Evolutionary conservation across 2,888 invertebrate species (phyloP).

Genomic region (Luffia ferchaultella): DNA sequence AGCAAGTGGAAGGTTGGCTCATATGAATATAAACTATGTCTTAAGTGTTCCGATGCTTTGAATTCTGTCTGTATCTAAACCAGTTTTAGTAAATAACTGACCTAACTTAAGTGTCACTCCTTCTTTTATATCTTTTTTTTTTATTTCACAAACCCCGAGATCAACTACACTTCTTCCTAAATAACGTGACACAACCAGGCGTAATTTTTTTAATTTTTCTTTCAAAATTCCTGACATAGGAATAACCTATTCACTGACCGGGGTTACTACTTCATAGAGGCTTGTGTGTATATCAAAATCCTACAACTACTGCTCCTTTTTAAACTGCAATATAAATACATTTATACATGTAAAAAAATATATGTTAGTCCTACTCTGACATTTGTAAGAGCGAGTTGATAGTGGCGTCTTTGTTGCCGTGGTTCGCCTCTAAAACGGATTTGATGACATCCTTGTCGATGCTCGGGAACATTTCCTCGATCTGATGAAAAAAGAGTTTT

Average conservation of each 20-base stretch:
- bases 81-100: too few species aligned
- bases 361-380: constrained; percentile 74
- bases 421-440: constrained; percentile 88
- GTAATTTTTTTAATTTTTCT: background rate
- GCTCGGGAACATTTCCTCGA: constrained; percentile 96
- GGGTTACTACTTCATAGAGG: too few species aligned
- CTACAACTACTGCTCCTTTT: too few species aligned
- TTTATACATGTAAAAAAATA: background rate
- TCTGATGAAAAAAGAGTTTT: constrained; percentile 55
- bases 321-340: background rate
- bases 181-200: background rate
- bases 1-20: too few species aligned
- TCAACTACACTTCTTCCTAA: background rate
- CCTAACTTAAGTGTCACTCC: too few species aligned
- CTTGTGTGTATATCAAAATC: too few species aligned
- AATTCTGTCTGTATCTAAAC: too few species aligned
- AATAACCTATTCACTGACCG: background rate
- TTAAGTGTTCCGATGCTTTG: too few species aligned
- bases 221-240: background rate
- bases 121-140: too few species aligned
- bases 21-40: too few species aligned
- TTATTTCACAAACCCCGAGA: background rate
- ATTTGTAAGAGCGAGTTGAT: constrained; percentile 91
- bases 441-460: constrained; percentile 93
- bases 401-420: constrained; percentile 89